Evolutionary conservation across 2,888 invertebrate species (phyloP), one percentile per base, ranked within the genome.

Genomic region (Lobophora halterata): DNA sequence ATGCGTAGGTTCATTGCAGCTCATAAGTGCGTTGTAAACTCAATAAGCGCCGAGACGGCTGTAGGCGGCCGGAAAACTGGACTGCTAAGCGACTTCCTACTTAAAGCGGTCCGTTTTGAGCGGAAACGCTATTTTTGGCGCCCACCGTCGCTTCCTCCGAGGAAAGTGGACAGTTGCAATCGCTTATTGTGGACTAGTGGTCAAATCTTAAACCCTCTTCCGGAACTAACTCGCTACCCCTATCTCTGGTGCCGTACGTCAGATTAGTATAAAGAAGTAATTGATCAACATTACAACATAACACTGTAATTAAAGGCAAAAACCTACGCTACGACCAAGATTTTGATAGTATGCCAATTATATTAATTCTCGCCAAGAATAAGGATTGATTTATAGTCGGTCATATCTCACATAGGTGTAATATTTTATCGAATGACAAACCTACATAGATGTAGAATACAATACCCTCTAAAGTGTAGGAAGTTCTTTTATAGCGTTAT

Each of bases 51-150:
- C 79, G 77, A 75, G 81, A 75, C 79, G 71, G 58, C 66, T 69
- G 86, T 85, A 76, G 85, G 86, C 83, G 86, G 82, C 73, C 83
- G 86, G 85, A 85, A 86, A 79, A 70, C 71, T 61, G 65, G 69
- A 70, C 71, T 65, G 73, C 58, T 67, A 67, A 75, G 76, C 68
- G 74, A 78, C 83, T 86, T 87, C 86, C 86, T 86, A 83, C 86
- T 86, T 87, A 86, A 72, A 75, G 72, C 61, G 71, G 66, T 65
- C 65, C 61, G 58, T 65, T 67, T 70, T 73, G 69, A 70, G 58
- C 86, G 87, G 87, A 87, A 81, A 77, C 73, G 74, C 87, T 87
- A 86, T 87, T 87, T 87, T 85, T 79, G 86, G 87, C 79, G 82
- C 80, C 79, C 81, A 78, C 79, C 67, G 78, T 46, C 65, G 78